Conservation (phyloP, 2,113 vertebrate species). For the Grammomys dolichurus region DNA sequence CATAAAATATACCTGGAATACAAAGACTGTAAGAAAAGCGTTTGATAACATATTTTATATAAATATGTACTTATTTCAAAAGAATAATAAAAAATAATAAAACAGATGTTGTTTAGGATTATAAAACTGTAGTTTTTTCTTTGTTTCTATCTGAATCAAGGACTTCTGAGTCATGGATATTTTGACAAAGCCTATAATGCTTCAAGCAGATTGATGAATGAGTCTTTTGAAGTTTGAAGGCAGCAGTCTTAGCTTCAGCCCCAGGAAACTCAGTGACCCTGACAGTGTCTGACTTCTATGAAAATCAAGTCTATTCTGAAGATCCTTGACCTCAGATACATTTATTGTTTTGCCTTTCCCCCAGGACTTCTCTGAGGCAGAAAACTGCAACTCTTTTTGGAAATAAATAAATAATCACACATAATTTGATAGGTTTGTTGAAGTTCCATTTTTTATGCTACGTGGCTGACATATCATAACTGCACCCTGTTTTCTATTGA, state of each 20-base stretch:
- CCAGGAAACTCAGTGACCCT: background rate
- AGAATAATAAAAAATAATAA: background rate
- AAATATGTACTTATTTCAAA: background rate
- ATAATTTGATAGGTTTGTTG: background rate
- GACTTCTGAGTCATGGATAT: background rate
- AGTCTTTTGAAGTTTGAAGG: background rate
- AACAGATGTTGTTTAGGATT: background rate
- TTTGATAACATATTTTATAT: background rate
- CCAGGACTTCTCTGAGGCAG: background rate
- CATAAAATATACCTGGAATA: background rate
- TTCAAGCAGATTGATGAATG: background rate
- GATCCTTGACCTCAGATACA: background rate
- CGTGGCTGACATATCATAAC: background rate
- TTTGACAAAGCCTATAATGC: background rate
- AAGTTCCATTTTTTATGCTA: background rate
- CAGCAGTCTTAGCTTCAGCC: background rate
- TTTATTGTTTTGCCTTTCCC: background rate
- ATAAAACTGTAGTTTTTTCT: background rate
- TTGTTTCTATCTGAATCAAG: background rate
- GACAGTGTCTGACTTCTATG: background rate
- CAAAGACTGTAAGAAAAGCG: background rate
- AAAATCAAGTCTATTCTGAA: background rate
- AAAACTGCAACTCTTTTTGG: background rate
- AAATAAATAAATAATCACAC: background rate
- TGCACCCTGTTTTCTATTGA: accelerated